Percentiles rank a stretch among this genome's conserved stretches.
phyloP scores from a whole-genome alignment of 2,888 invertebrate species.

The Chorisops tibialis region DNA sequence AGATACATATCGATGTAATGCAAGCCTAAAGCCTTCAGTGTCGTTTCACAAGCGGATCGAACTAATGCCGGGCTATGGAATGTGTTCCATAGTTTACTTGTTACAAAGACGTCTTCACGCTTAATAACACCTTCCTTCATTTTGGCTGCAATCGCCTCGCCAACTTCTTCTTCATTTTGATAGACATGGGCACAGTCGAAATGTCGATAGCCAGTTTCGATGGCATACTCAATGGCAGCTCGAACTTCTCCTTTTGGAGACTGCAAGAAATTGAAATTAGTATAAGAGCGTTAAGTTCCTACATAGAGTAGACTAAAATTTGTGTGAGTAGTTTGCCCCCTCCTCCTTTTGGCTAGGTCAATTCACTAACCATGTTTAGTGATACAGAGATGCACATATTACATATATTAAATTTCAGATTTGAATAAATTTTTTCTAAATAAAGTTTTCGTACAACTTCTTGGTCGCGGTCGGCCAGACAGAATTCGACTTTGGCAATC shows the following conservation, averaged over 20 bases:
- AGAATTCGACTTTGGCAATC: too few species aligned
- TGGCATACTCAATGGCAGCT: conserved; percentile 69
- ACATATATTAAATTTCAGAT: too few species aligned
- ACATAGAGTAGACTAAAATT: too few species aligned
- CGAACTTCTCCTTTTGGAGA: conserved; percentile 66
- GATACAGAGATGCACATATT: too few species aligned
- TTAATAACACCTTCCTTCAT: conserved; percentile 65
- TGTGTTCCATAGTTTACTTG: conserved; percentile 86
- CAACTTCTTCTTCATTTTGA: conserved; percentile 73
- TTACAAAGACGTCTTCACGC: conserved; percentile 67
- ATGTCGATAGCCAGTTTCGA: conserved; percentile 75
- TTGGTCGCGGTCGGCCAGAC: too few species aligned
- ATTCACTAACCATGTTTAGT: too few species aligned
- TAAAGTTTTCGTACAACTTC: too few species aligned
- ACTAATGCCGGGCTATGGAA: conserved; percentile 79
- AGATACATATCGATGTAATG: conserved; percentile 83
- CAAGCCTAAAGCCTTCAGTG: conserved; percentile 69
- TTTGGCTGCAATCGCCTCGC: conserved; percentile 64
- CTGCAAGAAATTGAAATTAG: conserved; percentile 36
- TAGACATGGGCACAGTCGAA: conserved; percentile 73
- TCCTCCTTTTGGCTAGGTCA: too few species aligned
- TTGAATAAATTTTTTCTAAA: too few species aligned
- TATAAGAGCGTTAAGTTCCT: too few species aligned
- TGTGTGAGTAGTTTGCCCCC: too few species aligned
- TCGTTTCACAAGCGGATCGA: conserved; percentile 62